These are phyloP conservation scores for Phenacoccus solenopsis DNA, from an alignment of 1,140 invertebrate genomes.

Conservation along the genomic window DNA sequence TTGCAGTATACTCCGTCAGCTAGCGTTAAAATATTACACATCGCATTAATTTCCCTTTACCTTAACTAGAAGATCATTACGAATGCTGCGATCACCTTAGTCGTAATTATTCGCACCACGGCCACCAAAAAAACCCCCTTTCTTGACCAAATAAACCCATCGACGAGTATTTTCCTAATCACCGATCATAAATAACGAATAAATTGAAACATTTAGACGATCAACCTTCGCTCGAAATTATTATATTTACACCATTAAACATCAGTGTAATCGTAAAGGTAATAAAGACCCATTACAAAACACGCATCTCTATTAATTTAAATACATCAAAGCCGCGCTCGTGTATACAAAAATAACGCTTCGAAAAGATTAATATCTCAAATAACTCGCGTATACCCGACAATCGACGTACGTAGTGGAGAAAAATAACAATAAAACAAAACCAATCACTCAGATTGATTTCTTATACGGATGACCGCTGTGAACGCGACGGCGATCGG, in stretches of 20 bases:
- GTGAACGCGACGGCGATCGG: background rate
- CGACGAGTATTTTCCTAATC: no score
- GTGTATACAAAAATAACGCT: background rate
- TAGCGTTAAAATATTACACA: no score
- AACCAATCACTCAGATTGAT: background rate
- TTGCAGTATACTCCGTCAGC: no score
- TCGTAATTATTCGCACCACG: no score
- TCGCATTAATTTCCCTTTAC: no score
- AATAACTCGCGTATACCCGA: no score
- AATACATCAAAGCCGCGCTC: background rate
- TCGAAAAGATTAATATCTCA: background rate
- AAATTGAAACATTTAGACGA: slow-evolving; percentile 3
- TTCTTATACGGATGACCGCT: background rate
- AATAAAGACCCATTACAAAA: background rate
- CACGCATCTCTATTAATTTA: background rate
- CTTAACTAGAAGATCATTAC: no score
- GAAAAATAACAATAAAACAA: no score
- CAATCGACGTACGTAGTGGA: no score
- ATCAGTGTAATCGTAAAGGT: background rate
- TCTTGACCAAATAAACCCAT: no score
- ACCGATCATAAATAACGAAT: background rate
- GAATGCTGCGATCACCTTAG: no score
- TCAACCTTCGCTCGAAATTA: background rate
- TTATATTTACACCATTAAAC: background rate
- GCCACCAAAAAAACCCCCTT: no score